A percentile compares a stretch with the other conserved stretches of the same genome.
phyloP scores from a whole-genome alignment of 2,888 invertebrate genomes.

The Rhogogaster chlorosoma region DNA sequence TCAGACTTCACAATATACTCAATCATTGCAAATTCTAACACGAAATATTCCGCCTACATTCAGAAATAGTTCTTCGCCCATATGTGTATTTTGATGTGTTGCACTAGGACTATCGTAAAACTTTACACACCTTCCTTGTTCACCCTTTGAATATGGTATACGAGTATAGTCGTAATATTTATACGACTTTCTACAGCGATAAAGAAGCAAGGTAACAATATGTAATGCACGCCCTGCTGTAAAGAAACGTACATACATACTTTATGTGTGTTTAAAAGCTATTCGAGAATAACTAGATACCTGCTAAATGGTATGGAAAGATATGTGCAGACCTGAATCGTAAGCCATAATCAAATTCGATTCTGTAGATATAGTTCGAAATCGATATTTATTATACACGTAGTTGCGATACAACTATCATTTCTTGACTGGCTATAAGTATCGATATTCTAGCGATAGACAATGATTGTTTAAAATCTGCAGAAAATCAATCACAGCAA shows the following conservation, averaged over 20 bases:
- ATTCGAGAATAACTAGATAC: background rate
- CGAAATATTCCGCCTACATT: background rate
- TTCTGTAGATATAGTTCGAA: background rate
- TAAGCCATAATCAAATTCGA: background rate
- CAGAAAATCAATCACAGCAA: constrained; percentile 63
- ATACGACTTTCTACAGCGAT: background rate
- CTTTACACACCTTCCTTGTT: background rate
- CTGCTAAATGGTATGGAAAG: background rate
- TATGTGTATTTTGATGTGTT: background rate
- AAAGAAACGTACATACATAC: background rate
- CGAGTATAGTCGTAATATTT: constrained; percentile 8
- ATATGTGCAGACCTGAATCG: background rate
- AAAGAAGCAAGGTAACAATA: background rate
- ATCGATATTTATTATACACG: background rate
- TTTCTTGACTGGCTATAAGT: background rate
- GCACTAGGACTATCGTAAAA: background rate
- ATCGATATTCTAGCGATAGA: background rate
- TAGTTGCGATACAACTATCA: background rate
- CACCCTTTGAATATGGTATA: background rate
- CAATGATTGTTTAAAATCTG: constrained; percentile 25
- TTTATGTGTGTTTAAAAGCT: background rate
- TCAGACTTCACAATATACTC: background rate
- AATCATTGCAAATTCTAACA: background rate
- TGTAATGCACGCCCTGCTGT: background rate
- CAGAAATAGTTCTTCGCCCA: background rate